Percentiles rank a stretch among this genome's conserved stretches.
Conservation (phyloP, 2,113 vertebrate species). For the Corvus moneduloides region DNA sequence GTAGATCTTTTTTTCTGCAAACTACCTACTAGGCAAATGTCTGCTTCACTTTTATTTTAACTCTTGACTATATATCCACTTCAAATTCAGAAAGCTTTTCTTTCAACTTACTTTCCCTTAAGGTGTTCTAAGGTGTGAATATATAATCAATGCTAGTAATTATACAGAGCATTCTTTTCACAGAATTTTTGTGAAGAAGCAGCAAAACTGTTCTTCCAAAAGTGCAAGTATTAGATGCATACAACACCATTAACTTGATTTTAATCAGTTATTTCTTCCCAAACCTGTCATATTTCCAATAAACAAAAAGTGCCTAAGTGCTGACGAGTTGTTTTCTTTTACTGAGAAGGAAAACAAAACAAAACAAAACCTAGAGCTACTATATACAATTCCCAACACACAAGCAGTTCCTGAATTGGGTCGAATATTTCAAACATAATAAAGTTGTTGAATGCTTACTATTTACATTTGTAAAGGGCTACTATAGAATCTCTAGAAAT, state of each 20-base stretch:
- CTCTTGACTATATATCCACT: conserved; percentile 2
- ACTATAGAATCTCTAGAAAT: not conserved
- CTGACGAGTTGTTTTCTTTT: not conserved
- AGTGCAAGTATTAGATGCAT: not conserved
- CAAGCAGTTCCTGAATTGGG: not conserved
- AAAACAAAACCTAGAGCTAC: not conserved
- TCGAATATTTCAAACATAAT: not conserved
- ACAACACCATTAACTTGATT: not conserved
- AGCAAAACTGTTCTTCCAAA: not conserved
- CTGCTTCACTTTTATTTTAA: conserved; percentile 34
- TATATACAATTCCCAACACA: not conserved
- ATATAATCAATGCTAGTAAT: conserved; percentile 9
- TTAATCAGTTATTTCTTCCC: not conserved
- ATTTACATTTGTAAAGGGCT: not conserved
- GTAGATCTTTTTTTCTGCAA: conserved; percentile 21
- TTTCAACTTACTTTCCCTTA: conserved; percentile 26
- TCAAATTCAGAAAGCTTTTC: conserved; percentile 35
- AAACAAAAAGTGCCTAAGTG: not conserved
- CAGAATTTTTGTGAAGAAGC: not conserved
- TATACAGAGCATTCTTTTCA: not conserved
- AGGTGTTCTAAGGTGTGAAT: conserved; percentile 29
- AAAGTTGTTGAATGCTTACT: not conserved
- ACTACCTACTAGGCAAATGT: conserved; percentile 13
- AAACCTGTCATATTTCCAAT: not conserved
- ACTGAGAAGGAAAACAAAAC: not conserved